These are phyloP conservation scores for Drepanosiphum platanoidis DNA, from an alignment of 2,888 invertebrate genomes.

Conservation along the genomic window DNA sequence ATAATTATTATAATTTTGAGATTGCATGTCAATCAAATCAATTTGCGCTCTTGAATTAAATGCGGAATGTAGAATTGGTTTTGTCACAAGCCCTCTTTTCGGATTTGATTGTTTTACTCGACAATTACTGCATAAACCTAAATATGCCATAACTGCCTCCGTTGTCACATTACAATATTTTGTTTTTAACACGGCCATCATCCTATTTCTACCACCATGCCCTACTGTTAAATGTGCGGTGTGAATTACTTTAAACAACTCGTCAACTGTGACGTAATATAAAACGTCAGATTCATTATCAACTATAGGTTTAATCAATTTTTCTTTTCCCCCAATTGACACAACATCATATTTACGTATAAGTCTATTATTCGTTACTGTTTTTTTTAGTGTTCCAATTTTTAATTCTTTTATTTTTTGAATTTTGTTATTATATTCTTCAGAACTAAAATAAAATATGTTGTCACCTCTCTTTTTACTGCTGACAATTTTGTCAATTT, in stretches of 20 bases:
- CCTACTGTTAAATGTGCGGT: conserved; percentile 21
- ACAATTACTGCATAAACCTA: background rate
- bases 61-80: too few species aligned
- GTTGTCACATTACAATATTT: background rate
- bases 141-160: background rate
- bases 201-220: background rate
- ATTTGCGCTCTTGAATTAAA: too few species aligned
- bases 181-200: background rate
- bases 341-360: background rate
- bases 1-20: too few species aligned
- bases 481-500: background rate
- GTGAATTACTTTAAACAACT: conserved; percentile 12
- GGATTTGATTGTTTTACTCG: too few species aligned
- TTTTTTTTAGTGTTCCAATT: background rate
- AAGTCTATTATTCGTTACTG: conserved; percentile 10
- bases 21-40: too few species aligned
- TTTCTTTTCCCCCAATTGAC: background rate
- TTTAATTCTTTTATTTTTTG: background rate
- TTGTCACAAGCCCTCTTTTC: too few species aligned
- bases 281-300: conserved; percentile 1
- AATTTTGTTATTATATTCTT: background rate
- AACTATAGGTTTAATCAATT: conserved; percentile 48
- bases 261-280: conserved; percentile 30
- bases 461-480: background rate
- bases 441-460: conserved; percentile 14